Conservation (phyloP, 92 coral and sea anemone genomes). For the Muricea muricata region DNA sequence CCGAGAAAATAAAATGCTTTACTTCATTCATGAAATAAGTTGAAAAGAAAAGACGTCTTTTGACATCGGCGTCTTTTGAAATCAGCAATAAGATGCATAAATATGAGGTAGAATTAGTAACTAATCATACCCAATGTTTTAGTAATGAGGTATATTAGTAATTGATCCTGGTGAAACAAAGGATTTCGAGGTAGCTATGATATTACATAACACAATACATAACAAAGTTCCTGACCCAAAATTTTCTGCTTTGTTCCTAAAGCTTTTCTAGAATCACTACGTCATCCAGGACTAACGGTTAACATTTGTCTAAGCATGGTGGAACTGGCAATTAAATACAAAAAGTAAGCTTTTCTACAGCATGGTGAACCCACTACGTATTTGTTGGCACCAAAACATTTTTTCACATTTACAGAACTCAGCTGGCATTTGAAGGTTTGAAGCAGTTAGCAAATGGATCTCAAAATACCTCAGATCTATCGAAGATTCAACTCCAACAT, state of each 20-base stretch:
- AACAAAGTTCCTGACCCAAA: neutral
- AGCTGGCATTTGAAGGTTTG: constrained; percentile 82
- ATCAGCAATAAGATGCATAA: too few species aligned
- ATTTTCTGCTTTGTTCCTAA: neutral
- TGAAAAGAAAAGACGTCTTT: too few species aligned
- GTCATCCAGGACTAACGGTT: constrained; percentile 82
- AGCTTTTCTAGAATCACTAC: constrained; percentile 92
- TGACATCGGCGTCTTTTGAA: too few species aligned
- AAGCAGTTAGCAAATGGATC: constrained; percentile 72
- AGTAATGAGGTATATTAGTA: too few species aligned
- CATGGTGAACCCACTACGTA: neutral
- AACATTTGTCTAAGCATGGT: constrained; percentile 82
- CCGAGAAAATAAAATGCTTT: too few species aligned
- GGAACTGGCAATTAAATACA: constrained; percentile 75
- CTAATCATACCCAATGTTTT: too few species aligned
- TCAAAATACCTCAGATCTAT: constrained; percentile 85
- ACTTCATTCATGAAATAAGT: too few species aligned
- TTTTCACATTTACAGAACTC: constrained; percentile 55
- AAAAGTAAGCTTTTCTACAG: constrained; percentile 58
- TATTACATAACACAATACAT: too few species aligned
- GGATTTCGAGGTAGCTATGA: too few species aligned
- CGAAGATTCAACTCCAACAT: constrained; percentile 89
- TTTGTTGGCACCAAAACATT: neutral
- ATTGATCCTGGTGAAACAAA: too few species aligned
- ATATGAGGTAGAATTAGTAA: too few species aligned